Evolutionary conservation across 2,113 vertebrate species (phyloP).

Genomic region (Cacatua alba): DNA sequence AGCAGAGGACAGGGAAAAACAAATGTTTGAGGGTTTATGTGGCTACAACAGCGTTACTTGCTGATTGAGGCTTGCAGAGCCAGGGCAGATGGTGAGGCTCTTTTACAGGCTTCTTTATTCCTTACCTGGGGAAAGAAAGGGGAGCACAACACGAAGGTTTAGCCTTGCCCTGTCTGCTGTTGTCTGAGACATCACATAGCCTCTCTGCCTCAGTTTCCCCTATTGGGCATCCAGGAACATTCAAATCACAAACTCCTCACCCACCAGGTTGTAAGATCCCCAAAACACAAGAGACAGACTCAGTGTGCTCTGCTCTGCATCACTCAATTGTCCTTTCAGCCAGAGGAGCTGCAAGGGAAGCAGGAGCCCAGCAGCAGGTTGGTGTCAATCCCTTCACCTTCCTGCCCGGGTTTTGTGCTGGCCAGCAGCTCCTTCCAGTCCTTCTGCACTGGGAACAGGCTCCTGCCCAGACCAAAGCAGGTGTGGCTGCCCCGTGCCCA

Average conservation of each 20-base stretch:
- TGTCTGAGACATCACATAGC: neutral
- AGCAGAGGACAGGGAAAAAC: neutral
- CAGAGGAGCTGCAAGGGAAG: neutral
- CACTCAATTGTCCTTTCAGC: neutral
- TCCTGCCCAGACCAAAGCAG: neutral
- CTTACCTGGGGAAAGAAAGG: neutral
- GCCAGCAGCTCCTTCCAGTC: neutral
- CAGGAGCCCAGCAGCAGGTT: neutral
- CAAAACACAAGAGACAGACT: neutral
- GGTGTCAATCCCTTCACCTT: neutral
- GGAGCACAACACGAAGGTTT: rapidly evolving
- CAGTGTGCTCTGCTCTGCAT: neutral
- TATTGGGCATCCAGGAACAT: rapidly evolving
- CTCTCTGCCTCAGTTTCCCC: constrained; percentile 10
- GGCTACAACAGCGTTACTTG: neutral
- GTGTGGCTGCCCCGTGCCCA: neutral
- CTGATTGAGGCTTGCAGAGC: neutral
- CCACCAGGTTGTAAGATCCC: neutral
- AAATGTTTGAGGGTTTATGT: constrained; percentile 2
- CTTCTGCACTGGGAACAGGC: neutral
- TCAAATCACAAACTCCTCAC: neutral
- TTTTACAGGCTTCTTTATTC: neutral
- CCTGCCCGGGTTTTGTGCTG: neutral
- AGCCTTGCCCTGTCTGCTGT: neutral
- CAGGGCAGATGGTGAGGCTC: neutral